phyloP scores from a whole-genome alignment of 2,113 vertebrate species.

The Trematocara nigrifrons region DNA sequence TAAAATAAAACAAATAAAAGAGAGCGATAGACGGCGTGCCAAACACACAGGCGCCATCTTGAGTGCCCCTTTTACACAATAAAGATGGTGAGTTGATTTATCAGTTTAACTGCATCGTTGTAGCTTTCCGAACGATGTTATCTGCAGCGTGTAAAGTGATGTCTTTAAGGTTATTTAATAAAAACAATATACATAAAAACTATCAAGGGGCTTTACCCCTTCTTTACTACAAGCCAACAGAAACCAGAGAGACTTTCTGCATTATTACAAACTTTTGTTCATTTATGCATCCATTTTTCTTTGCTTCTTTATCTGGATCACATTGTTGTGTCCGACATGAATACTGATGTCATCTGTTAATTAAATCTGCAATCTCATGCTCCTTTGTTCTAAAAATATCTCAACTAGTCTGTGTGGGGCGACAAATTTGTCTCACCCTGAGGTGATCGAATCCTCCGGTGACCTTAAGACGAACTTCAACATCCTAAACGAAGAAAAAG shows the following conservation, averaged over 20 bases:
- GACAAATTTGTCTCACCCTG: background rate
- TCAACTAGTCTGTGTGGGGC: background rate
- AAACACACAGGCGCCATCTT: too few species aligned
- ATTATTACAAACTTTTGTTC: background rate
- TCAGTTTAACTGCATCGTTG: background rate
- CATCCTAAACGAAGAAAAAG: background rate
- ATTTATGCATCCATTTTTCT: background rate
- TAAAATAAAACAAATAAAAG: too few species aligned
- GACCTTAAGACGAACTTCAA: constrained; percentile 2
- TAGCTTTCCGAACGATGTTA: background rate
- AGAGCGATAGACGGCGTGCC: too few species aligned
- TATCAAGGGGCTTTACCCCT: background rate
- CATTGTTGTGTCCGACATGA: background rate
- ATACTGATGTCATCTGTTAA: background rate
- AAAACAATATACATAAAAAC: background rate
- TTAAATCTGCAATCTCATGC: background rate
- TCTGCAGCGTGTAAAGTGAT: background rate
- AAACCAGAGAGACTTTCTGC: background rate
- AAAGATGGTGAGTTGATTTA: background rate
- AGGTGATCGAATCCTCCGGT: constrained; percentile 3
- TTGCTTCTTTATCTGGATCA: background rate
- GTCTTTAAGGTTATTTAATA: background rate
- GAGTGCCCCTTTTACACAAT: background rate
- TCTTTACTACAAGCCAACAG: background rate
- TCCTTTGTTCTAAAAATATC: background rate